Percentiles rank a stretch among this genome's conserved stretches.
Evolutionary conservation across 2,888 invertebrate genomes (phyloP).

Genomic region (Phyllotreta striolata): DNA sequence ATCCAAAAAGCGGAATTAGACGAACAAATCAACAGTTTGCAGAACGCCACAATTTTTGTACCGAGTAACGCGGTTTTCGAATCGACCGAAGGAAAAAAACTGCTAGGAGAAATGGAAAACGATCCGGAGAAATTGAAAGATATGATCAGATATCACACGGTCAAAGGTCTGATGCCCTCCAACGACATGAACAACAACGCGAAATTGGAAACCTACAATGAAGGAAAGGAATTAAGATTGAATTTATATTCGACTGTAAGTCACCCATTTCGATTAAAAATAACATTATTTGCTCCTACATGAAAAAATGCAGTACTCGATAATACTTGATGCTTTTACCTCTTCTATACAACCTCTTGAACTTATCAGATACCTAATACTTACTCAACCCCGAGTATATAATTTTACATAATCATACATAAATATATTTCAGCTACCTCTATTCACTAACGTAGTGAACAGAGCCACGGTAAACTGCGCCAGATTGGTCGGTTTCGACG

Average conservation of each 20-base stretch:
- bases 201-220: conserved; percentile 62
- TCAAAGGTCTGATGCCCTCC: conserved; percentile 65
- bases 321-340: too few species aligned
- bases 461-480: conserved; percentile 75
- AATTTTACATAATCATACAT: too few species aligned
- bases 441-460: conserved; percentile 66
- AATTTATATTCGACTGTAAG: conserved; percentile 69
- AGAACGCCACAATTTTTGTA: conserved; percentile 71
- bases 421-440: conserved; percentile 60
- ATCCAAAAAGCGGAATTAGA: conserved; percentile 66
- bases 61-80: conserved; percentile 72
- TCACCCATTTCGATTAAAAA: too few species aligned
- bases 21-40: conserved; percentile 65
- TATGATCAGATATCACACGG: conserved; percentile 71
- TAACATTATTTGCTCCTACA: too few species aligned
- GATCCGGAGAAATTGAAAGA: conserved; percentile 64
- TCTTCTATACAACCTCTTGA: background rate
- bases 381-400: background rate
- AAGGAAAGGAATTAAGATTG: conserved; percentile 64
- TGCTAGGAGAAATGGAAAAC: conserved; percentile 57
- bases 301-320: too few species aligned
- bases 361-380: background rate
- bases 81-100: conserved; percentile 58
- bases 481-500: conserved; percentile 67
- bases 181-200: conserved; percentile 67